Base-by-base conservation (phyloP, 2,113 vertebrate genomes). In the Poeciliopsis retropinna region DNA sequence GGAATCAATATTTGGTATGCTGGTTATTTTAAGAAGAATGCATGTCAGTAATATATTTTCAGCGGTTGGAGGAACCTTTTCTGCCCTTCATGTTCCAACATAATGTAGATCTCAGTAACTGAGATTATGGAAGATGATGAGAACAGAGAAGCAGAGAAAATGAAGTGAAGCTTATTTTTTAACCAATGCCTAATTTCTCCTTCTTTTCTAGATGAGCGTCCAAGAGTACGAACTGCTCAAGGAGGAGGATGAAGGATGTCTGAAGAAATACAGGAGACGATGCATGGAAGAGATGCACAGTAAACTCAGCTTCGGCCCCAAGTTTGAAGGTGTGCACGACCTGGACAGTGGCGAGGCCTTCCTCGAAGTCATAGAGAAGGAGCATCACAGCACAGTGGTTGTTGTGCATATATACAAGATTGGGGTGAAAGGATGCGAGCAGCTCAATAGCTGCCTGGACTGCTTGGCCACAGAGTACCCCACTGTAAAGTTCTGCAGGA, bases 251-350 rank as follows among this genome's bases (percentile, higher is more conserved):
- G 97, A 98, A 72, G 93, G 91, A 0, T 96, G 96, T 85, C 91
- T 99, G n/a, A 97, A 94, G 69, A 95, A 95, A 79, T 99, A 99
- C 85, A 96, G 97, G 37, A 95, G 94, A 65, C 95, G 94, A 28
- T 98, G 97, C 82, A 99, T 99, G 98, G 95, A 96, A 90, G 96
- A 98, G 61, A 98, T 99, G 98, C 97, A 97, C 32, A 95, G 97
- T 83, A 94, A 95, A 79, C 93, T 99, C 88, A 99, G 98, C 82
- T 98, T 99, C 15, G 97, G 97, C 74, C 97, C 97, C 0, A 95
- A 90, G 73, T 97, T 98, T 0, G 96, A 96, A 41, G 94, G 93
- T 3, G 87, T 99, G 37, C 94, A 95, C 0, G 97, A 99, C 86
- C 94, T 99, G 70, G 94, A 96, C 71, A 96, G 91, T 0, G 96